Evolutionary conservation across 2,113 vertebrate species (phyloP).

Genomic region (Nothobranchius kuhntae): DNA sequence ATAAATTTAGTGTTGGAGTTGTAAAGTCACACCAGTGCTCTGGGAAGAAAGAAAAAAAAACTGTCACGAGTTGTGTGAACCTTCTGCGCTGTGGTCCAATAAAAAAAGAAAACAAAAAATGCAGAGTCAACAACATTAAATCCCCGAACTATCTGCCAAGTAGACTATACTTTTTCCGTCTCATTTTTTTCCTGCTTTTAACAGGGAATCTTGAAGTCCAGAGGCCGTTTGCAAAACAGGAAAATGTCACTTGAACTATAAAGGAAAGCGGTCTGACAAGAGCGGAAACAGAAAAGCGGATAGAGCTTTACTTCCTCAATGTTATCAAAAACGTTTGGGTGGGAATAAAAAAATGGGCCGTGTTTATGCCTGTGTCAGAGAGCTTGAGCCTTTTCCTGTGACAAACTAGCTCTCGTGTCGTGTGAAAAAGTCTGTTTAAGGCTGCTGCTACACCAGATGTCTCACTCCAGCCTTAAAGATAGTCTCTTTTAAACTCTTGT

Average conservation of each 20-base stretch:
- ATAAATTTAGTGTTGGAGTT: slow-evolving; percentile 5
- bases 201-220: slow-evolving; percentile 47
- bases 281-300: slow-evolving; percentile 3
- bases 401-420: slow-evolving; percentile 28
- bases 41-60: no score
- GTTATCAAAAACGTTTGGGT: background rate
- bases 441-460: background rate
- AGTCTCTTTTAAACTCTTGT: background rate
- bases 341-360: background rate
- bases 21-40: slow-evolving; percentile 11
- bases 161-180: slow-evolving; percentile 23
- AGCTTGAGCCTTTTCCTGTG: slow-evolving; percentile 3
- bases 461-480: slow-evolving; percentile 2
- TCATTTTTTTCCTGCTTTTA: slow-evolving; percentile 24
- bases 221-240: slow-evolving; percentile 56
- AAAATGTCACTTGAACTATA: slow-evolving; percentile 47
- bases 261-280: slow-evolving; percentile 26
- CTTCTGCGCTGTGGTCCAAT: slow-evolving; percentile 24
- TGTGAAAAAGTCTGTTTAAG: background rate
- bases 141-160: slow-evolving; percentile 42
- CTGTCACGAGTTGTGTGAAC: slow-evolving; percentile 29
- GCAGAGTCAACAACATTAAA: slow-evolving; percentile 55
- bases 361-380: slow-evolving; percentile 4
- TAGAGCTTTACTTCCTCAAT: slow-evolving; percentile 27
- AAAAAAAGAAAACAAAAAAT: slow-evolving; percentile 18